Percentiles rank a stretch among this genome's conserved stretches.
phyloP scores from a whole-genome alignment of 2,888 invertebrate species.

The Automeris io region DNA sequence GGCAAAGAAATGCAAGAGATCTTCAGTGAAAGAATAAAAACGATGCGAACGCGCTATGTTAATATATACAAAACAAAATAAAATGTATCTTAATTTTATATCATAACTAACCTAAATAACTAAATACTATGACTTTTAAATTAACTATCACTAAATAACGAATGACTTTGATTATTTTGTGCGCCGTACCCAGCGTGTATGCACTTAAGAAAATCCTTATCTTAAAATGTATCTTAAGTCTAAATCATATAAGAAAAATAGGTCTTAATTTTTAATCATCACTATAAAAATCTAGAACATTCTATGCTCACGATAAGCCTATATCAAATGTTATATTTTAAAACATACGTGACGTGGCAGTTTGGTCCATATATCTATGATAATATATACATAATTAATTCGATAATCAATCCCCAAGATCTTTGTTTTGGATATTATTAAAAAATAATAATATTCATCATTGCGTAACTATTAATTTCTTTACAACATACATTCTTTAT shows the following conservation, averaged over 20 bases:
- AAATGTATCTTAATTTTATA: conserved; percentile 21
- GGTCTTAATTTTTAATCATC: conserved; percentile 1
- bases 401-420: neutral
- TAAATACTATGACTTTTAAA: conserved; percentile 61
- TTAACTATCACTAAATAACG: conserved; percentile 63
- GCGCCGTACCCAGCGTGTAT: conserved; percentile 25
- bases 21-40: conserved; percentile 77
- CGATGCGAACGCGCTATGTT: conserved; percentile 50
- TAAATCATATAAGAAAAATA: neutral
- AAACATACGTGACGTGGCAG: neutral
- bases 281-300: conserved; percentile 3
- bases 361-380: neutral
- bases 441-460: too few species aligned
- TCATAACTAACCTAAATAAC: too few species aligned
- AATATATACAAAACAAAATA: conserved; percentile 43
- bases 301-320: conserved; percentile 1
- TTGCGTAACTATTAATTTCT: too few species aligned
- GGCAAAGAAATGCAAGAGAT: conserved; percentile 75
- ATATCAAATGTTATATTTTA: neutral
- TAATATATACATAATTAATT: neutral
- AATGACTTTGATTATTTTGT: conserved; percentile 46
- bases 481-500: too few species aligned
- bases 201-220: conserved; percentile 6
- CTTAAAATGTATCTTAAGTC: neutral
- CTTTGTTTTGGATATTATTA: neutral